A percentile compares a stretch with the other conserved stretches of the same genome.
These are phyloP conservation scores for Nylanderia fulva DNA, from an alignment of 1,140 invertebrate species.

Conservation along the genomic window DNA sequence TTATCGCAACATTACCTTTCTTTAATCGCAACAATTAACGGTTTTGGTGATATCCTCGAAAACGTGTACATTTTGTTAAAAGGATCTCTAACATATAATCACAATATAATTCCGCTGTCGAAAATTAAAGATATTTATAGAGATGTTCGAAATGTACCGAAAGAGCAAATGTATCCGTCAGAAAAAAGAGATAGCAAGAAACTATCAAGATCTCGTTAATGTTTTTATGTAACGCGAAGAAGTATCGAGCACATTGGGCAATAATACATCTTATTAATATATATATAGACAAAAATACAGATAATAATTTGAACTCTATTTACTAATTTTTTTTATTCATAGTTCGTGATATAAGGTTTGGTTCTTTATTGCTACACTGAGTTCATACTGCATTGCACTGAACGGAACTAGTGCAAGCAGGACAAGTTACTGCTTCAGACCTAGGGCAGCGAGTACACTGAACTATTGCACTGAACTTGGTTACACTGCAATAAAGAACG, in stretches of 20 bases:
- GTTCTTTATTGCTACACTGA: too few relatives aligned
- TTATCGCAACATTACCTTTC: conserved; percentile 73
- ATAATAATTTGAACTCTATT: conserved; percentile 4
- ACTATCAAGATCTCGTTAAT: neutral
- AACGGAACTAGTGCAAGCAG: too few relatives aligned
- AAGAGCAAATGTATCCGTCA: neutral
- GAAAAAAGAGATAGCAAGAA: neutral
- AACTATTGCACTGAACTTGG: too few relatives aligned
- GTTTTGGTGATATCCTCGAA: conserved; percentile 64
- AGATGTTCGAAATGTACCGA: neutral
- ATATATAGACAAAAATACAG: conserved; percentile 1
- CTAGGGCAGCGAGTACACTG: too few relatives aligned
- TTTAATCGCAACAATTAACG: conserved; percentile 67
- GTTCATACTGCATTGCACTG: too few relatives aligned
- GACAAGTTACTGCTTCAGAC: too few relatives aligned
- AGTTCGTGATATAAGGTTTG: too few relatives aligned
- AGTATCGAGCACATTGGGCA: neutral
- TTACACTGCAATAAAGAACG: too few relatives aligned
- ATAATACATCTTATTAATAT: conserved; percentile 5
- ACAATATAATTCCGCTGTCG: neutral
- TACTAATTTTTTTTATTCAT: too few relatives aligned
- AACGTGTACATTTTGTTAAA: conserved; percentile 63
- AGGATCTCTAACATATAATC: neutral
- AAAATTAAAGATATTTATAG: neutral
- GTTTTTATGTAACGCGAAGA: neutral